These are phyloP conservation scores for Nyctalus aviator DNA, from an alignment of 2,797 vertebrate species.

Conservation along the genomic window DNA sequence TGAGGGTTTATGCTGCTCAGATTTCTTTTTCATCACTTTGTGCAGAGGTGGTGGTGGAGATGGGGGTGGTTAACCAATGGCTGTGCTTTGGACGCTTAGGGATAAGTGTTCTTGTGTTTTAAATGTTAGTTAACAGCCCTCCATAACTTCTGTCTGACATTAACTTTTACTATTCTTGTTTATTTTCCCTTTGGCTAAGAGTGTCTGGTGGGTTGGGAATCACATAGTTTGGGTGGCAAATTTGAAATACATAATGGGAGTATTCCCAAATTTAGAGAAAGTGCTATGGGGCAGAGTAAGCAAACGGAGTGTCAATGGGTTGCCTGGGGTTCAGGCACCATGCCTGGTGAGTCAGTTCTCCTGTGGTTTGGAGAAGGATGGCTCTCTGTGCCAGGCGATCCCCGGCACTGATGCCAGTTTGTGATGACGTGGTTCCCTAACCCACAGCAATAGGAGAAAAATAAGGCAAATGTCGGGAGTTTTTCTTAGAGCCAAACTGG, in stretches of 20 bases:
- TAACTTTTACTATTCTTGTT: not conserved
- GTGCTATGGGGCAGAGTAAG: not conserved
- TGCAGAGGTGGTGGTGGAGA: not conserved
- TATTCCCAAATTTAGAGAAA: not conserved
- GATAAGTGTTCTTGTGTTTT: not conserved
- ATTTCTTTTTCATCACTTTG: not conserved
- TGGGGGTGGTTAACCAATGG: not conserved
- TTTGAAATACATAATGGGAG: not conserved
- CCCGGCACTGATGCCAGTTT: not conserved
- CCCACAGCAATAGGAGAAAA: not conserved
- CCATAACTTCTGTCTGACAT: not conserved
- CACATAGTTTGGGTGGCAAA: not conserved
- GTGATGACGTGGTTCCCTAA: not conserved
- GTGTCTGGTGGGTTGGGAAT: not conserved
- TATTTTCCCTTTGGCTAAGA: not conserved
- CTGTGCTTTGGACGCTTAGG: not conserved
- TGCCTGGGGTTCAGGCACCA: not conserved
- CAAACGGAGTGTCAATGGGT: not conserved
- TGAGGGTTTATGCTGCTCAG: not conserved
- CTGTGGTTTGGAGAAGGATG: not conserved
- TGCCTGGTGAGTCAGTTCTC: not conserved
- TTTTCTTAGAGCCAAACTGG: slow-evolving; percentile 32
- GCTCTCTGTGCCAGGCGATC: not conserved
- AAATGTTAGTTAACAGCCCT: slow-evolving; percentile 16
- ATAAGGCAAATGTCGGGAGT: not conserved